These are phyloP conservation scores for Caerostris darwini DNA, from an alignment of 1,140 invertebrate genomes.

Conservation along the genomic window DNA sequence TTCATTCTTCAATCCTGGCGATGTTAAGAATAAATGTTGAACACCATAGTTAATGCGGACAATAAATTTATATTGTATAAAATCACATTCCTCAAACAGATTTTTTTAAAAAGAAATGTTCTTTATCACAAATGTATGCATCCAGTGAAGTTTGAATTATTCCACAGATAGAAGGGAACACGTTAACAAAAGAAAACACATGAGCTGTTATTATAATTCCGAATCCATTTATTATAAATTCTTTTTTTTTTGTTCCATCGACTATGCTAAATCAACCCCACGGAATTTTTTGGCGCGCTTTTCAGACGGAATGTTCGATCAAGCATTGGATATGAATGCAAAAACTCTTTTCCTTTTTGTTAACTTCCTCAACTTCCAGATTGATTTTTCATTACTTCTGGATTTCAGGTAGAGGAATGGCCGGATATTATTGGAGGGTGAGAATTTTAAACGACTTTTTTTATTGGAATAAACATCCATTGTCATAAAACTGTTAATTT, in stretches of 20 bases:
- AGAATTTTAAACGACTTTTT: background rate
- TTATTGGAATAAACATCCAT: background rate
- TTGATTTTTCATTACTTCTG: conserved; percentile 45
- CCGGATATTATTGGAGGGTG: background rate
- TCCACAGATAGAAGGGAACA: background rate
- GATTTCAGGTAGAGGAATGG: background rate
- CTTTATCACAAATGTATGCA: conserved; percentile 12
- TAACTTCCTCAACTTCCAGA: background rate
- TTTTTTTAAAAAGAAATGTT: background rate
- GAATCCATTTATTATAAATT: conserved; percentile 9
- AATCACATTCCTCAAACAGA: background rate
- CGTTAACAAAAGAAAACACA: background rate
- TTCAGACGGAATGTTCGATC: background rate
- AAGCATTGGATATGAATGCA: background rate
- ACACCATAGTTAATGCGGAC: background rate
- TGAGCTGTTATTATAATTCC: conserved; percentile 41
- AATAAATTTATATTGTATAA: background rate
- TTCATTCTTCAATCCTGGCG: too few relatives aligned
- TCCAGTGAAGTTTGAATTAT: background rate
- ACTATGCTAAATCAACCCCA: background rate
- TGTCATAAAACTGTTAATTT: background rate
- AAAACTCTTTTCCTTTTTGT: background rate
- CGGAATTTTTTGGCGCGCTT: background rate
- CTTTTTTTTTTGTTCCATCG: background rate
- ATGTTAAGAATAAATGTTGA: background rate